These are phyloP conservation scores for Lateolabrax maculatus DNA, from an alignment of 2,797 vertebrate genomes.

Conservation along the genomic window DNA sequence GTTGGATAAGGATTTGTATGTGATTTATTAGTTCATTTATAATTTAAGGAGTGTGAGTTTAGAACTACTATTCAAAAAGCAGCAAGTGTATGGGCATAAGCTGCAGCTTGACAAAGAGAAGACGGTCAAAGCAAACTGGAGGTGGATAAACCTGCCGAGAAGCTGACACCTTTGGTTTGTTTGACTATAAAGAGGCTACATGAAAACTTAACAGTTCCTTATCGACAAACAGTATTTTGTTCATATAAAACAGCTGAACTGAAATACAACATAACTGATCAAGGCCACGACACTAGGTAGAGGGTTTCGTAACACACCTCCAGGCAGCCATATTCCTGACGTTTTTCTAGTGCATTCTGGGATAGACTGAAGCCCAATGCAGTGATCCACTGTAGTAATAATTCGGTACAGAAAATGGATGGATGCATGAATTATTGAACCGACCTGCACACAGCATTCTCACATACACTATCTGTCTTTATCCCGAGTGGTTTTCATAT, in stretches of 20 bases:
- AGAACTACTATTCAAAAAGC: conserved; percentile 19
- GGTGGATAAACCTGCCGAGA: background rate
- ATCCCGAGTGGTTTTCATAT: background rate
- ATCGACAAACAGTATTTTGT: background rate
- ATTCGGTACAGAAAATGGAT: background rate
- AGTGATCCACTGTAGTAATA: conserved; percentile 9
- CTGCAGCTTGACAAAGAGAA: background rate
- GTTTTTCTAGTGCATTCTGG: conserved; percentile 34
- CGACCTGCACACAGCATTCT: background rate
- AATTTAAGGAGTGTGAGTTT: conserved; percentile 24
- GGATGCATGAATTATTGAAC: conserved; percentile 5
- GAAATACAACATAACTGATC: background rate
- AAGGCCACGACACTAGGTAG: background rate
- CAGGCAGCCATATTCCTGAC: background rate
- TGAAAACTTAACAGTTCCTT: background rate
- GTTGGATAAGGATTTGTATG: conserved; percentile 2
- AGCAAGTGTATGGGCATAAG: background rate
- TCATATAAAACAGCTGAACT: background rate
- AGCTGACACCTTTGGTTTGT: background rate
- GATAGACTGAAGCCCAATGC: conserved; percentile 12
- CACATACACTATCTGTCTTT: background rate
- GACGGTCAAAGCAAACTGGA: conserved; percentile 10
- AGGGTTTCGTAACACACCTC: background rate
- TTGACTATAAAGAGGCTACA: background rate
- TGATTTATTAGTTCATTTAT: conserved; percentile 50